phyloP scores from a whole-genome alignment of 1,140 invertebrate genomes.

The Drosophila bifasciata region DNA sequence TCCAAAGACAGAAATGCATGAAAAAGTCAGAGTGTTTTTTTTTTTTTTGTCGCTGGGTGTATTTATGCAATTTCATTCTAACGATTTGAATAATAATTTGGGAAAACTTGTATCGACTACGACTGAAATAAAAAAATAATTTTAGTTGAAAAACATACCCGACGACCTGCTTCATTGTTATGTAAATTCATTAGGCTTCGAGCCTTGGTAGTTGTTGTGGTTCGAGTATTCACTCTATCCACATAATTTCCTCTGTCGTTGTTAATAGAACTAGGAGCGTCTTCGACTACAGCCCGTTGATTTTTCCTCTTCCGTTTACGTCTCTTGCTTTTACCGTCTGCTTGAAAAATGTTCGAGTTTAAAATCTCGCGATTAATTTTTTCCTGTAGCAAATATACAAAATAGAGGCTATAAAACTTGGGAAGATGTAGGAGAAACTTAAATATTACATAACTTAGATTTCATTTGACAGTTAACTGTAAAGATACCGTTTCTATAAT shows the following conservation, averaged over 20 bases:
- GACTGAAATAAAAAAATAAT: neutral
- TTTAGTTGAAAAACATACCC: slow-evolving; percentile 87
- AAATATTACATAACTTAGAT: neutral
- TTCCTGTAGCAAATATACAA: slow-evolving; percentile 52
- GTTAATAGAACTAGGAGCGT: slow-evolving; percentile 33
- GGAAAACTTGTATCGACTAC: too few relatives aligned
- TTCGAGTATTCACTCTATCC: slow-evolving; percentile 65
- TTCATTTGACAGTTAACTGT: too few relatives aligned
- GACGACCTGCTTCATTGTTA: slow-evolving; percentile 96
- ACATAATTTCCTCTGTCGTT: slow-evolving; percentile 29
- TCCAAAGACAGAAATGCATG: too few relatives aligned
- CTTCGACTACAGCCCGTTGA: slow-evolving; percentile 70
- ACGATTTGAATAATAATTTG: too few relatives aligned
- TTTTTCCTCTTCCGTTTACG: slow-evolving; percentile 76
- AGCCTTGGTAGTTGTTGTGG: slow-evolving; percentile 87
- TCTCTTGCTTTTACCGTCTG: slow-evolving; percentile 39
- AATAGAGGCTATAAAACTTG: neutral
- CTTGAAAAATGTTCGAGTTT: slow-evolving; percentile 78
- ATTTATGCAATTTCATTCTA: too few relatives aligned
- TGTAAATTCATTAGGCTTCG: slow-evolving; percentile 96
- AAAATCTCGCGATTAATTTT: slow-evolving; percentile 83
- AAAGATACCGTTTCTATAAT: too few relatives aligned
- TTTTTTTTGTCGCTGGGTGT: too few relatives aligned
- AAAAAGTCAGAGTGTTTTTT: too few relatives aligned
- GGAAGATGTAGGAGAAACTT: neutral